Conservation (phyloP, 2,797 vertebrate genomes). For the Dendrocincla tyrannina region DNA sequence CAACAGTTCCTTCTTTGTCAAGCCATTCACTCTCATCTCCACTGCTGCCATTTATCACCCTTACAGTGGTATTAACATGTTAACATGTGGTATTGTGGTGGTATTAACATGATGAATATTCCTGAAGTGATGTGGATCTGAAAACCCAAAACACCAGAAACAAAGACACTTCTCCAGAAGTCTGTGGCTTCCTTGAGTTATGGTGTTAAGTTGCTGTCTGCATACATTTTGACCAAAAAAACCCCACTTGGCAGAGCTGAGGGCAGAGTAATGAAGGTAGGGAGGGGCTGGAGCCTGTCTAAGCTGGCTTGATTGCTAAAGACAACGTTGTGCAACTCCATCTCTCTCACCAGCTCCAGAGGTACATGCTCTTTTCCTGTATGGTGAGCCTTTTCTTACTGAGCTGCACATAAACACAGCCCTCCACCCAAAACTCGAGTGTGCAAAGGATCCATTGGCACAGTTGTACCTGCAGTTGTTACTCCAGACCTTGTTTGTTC, state of each 20-base stretch:
- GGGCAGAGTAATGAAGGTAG: not conserved
- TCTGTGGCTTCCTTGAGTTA: not conserved
- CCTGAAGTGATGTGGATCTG: not conserved
- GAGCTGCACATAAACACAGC: not conserved
- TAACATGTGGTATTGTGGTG: not conserved
- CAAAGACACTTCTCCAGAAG: not conserved
- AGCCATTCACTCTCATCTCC: not conserved
- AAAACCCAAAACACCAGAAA: not conserved
- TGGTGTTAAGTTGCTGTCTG: not conserved
- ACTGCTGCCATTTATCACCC: not conserved
- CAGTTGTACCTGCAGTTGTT: not conserved
- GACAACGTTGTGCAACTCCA: not conserved
- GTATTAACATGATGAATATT: not conserved
- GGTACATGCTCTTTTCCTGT: not conserved
- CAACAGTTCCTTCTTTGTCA: not conserved
- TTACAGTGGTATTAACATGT: not conserved
- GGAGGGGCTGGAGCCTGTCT: not conserved
- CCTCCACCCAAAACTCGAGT: not conserved
- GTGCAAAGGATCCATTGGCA: not conserved
- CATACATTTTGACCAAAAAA: not conserved
- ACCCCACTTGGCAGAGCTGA: not conserved
- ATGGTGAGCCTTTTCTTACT: not conserved
- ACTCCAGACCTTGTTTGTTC: not conserved
- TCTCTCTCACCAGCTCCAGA: not conserved
- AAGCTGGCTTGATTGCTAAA: not conserved